These are phyloP conservation scores for Heloderma charlesbogerti DNA, from an alignment of 2,113 vertebrate genomes.

Conservation along the genomic window DNA sequence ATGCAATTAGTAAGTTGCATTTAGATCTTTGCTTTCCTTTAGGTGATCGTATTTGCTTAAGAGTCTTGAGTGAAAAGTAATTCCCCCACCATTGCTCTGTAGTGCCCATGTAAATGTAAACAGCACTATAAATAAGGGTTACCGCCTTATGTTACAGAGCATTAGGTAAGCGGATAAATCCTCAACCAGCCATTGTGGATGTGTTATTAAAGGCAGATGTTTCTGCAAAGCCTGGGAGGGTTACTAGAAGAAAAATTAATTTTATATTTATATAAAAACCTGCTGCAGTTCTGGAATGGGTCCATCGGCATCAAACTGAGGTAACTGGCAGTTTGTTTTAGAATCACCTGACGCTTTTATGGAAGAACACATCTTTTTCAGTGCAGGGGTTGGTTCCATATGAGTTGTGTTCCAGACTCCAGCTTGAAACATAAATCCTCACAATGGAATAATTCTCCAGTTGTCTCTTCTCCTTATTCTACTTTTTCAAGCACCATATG, in stretches of 20 bases:
- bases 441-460: slow-evolving; percentile 51
- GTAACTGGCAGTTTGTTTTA: slow-evolving; percentile 68
- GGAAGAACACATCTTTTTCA: slow-evolving; percentile 60
- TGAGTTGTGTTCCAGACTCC: slow-evolving; percentile 65
- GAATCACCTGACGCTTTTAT: slow-evolving; percentile 69
- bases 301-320: slow-evolving; percentile 69
- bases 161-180: slow-evolving; percentile 70
- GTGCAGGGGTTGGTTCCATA: slow-evolving; percentile 57
- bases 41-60: slow-evolving; percentile 17
- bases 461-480: slow-evolving; percentile 48
- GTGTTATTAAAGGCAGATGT: slow-evolving; percentile 72
- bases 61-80: slow-evolving; percentile 41
- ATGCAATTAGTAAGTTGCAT: neutral
- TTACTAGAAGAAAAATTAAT: slow-evolving; percentile 51
- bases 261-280: slow-evolving; percentile 56
- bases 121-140: slow-evolving; percentile 66
- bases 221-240: slow-evolving; percentile 63
- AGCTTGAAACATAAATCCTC: slow-evolving; percentile 65
- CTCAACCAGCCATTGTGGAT: slow-evolving; percentile 54
- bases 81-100: neutral
- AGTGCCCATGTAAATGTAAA: slow-evolving; percentile 19
- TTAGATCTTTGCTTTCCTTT: slow-evolving; percentile 17
- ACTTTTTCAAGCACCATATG: slow-evolving; percentile 23
- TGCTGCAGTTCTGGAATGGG: slow-evolving; percentile 73
- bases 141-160: slow-evolving; percentile 61